These are phyloP conservation scores for Cylindroiulus punctatus DNA, from an alignment of 2,888 invertebrate species.

Conservation along the genomic window DNA sequence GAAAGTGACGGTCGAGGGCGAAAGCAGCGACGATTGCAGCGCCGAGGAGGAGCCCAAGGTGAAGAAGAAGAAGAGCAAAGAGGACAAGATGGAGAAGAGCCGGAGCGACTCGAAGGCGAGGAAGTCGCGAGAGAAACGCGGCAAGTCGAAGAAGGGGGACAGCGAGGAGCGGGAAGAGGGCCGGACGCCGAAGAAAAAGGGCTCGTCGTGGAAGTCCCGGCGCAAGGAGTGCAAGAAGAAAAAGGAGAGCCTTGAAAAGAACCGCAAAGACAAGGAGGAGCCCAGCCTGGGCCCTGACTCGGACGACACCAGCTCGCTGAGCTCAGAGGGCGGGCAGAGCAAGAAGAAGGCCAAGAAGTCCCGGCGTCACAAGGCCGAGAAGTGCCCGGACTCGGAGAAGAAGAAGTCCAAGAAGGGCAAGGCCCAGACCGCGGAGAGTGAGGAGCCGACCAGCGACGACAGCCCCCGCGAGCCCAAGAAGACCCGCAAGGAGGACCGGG, in stretches of 20 bases:
- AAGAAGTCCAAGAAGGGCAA: constrained; percentile 25
- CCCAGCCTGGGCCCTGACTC: constrained; percentile 8
- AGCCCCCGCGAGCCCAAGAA: constrained; percentile 46
- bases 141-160: constrained; percentile 60
- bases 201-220: constrained; percentile 26
- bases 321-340: constrained; percentile 52
- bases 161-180: constrained; percentile 55
- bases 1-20: constrained; percentile 49
- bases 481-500: constrained; percentile 54
- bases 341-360: constrained; percentile 55
- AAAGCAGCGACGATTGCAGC: constrained; percentile 54
- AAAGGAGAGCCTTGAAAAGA: constrained; percentile 49
- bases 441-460: constrained; percentile 55
- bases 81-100: constrained; percentile 59
- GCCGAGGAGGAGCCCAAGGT: constrained; percentile 59
- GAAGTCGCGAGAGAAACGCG: constrained; percentile 69
- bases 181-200: constrained; percentile 45
- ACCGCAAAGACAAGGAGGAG: not conserved
- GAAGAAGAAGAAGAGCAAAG: constrained; percentile 55
- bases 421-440: constrained; percentile 25
- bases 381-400: constrained; percentile 8
- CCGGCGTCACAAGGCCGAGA: constrained; percentile 24
- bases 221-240: constrained; percentile 55
- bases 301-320: constrained; percentile 53
- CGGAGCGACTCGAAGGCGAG: constrained; percentile 68